Conservation (phyloP, 2,888 invertebrate species). For the Sepioteuthis lessoniana region DNA sequence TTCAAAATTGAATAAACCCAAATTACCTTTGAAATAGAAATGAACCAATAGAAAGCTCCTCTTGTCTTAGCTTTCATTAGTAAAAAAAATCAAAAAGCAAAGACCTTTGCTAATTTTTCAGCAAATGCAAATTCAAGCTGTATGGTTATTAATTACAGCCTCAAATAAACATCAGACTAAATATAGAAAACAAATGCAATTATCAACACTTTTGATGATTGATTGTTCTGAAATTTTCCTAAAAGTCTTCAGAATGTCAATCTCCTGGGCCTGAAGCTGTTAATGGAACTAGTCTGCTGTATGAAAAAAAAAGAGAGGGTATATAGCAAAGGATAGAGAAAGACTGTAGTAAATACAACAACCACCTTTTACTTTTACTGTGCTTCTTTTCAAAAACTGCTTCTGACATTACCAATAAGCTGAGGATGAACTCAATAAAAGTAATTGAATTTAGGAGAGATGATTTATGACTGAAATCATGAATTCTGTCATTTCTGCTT, state of each 20-base stretch:
- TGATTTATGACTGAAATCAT: background rate
- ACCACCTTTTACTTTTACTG: background rate
- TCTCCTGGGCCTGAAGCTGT: background rate
- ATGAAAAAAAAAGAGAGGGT: background rate
- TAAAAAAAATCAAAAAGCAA: background rate
- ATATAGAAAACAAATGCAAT: constrained; percentile 14
- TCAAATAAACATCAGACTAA: background rate
- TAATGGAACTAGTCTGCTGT: background rate
- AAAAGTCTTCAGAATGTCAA: background rate
- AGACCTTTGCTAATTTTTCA: background rate
- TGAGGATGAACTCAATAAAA: background rate
- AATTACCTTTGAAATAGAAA: too few species aligned
- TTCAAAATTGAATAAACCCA: too few species aligned
- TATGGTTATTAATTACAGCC: background rate
- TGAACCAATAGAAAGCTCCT: too few species aligned
- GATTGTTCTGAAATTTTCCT: background rate
- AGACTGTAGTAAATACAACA: background rate
- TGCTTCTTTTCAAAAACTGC: background rate
- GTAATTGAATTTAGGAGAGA: background rate
- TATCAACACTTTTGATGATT: background rate
- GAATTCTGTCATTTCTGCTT: background rate
- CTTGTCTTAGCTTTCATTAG: too few species aligned
- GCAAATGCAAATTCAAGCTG: background rate
- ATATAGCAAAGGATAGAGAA: background rate
- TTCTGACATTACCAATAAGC: constrained; percentile 37